These are phyloP conservation scores for Xiphias gladius DNA, from an alignment of 2,113 vertebrate genomes.

Conservation along the genomic window DNA sequence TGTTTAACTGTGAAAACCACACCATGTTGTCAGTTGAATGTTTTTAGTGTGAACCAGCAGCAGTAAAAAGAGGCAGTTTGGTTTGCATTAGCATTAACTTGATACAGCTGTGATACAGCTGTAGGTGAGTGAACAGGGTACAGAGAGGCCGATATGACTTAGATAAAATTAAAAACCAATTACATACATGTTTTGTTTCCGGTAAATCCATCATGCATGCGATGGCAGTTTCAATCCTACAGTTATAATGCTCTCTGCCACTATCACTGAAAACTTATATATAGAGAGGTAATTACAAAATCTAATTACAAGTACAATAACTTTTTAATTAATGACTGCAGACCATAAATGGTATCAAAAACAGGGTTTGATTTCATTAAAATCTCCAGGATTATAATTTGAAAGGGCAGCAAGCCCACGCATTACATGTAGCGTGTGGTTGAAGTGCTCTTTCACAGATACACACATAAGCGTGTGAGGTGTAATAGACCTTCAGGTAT, in stretches of 20 bases:
- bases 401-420: background rate
- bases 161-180: too few relatives aligned
- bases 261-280: background rate
- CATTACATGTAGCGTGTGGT: background rate
- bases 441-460: background rate
- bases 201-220: background rate
- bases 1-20: background rate
- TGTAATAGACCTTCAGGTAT: constrained; percentile 61
- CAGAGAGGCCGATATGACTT: too few relatives aligned
- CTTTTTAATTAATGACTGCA: background rate
- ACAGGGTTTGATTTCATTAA: background rate
- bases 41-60: too few relatives aligned
- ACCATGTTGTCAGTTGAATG: too few relatives aligned
- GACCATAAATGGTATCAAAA: background rate
- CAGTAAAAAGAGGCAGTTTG: background rate
- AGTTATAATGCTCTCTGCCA: background rate
- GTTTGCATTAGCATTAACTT: background rate
- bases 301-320: background rate
- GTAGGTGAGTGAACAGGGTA: background rate
- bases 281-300: too few relatives aligned
- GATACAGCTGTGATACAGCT: background rate
- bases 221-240: background rate
- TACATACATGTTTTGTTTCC: background rate
- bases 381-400: too few relatives aligned
- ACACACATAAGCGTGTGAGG: background rate